Percentiles rank a stretch among this genome's conserved stretches.
Conservation (phyloP, 2,797 vertebrate genomes). For the Atherinosoma microstoma region DNA sequence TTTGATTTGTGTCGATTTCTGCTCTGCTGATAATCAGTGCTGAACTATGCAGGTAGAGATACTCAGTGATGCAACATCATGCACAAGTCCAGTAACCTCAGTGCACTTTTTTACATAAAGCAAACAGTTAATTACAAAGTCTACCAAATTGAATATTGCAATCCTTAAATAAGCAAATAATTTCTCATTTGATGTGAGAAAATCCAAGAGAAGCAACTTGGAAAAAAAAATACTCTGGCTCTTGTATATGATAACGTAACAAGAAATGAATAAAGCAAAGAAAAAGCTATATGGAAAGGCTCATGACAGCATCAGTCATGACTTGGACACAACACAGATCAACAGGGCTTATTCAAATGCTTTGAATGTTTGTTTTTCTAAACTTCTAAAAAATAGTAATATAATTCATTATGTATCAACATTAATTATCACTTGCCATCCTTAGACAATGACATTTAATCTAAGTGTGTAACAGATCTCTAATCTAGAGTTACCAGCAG, state of each 20-base stretch:
- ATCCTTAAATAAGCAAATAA: background rate
- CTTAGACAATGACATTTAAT: constrained; percentile 1
- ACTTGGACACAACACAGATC: background rate
- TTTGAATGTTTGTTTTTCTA: background rate
- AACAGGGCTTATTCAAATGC: background rate
- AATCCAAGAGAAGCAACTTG: background rate
- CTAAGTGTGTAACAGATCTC: background rate
- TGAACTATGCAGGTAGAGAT: background rate
- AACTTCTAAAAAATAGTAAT: background rate
- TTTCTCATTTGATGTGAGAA: background rate
- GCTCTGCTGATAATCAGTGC: background rate
- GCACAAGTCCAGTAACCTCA: background rate
- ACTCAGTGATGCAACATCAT: background rate
- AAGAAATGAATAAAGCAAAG: background rate
- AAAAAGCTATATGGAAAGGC: background rate
- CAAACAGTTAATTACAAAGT: constrained; percentile 1
- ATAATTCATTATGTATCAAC: background rate
- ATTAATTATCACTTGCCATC: background rate
- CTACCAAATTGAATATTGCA: background rate
- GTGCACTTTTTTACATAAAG: background rate
- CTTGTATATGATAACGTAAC: background rate
- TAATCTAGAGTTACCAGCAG: background rate
- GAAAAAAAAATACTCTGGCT: background rate
- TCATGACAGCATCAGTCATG: background rate
- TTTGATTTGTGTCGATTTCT: background rate